These are phyloP conservation scores for Mellivora capensis DNA, from an alignment of 2,113 vertebrate genomes.

Conservation along the genomic window DNA sequence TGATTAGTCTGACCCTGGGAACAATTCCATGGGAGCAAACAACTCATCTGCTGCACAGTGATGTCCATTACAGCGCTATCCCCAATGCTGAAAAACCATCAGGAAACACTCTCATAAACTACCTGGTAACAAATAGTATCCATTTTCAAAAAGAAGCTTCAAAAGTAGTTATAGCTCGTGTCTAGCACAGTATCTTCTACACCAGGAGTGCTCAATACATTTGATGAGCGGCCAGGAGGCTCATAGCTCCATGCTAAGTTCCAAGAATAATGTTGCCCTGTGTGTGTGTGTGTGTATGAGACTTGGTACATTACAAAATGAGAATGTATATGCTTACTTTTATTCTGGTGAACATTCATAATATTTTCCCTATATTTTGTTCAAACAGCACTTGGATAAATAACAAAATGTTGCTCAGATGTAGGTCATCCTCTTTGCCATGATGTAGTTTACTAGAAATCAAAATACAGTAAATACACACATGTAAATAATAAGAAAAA, in stretches of 20 bases:
- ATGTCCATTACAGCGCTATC: no score
- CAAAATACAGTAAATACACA: background rate
- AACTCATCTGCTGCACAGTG: background rate
- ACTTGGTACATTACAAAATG: background rate
- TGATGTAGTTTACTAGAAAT: background rate
- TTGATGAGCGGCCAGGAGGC: background rate
- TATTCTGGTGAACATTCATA: background rate
- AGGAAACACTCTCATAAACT: background rate
- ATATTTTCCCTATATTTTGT: background rate
- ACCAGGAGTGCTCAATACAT: background rate
- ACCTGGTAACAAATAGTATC: background rate
- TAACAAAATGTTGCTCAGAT: background rate
- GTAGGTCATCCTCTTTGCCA: background rate
- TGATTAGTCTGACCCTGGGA: background rate
- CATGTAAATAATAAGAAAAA: background rate
- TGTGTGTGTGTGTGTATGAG: background rate
- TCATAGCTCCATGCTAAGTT: background rate
- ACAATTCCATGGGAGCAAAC: background rate
- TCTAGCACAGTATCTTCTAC: background rate
- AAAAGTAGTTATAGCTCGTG: background rate
- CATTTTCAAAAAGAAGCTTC: background rate
- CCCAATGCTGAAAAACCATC: background rate
- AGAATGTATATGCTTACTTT: background rate
- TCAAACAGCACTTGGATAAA: background rate
- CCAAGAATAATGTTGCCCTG: background rate